Conservation (phyloP, 2,113 vertebrate genomes). For the Cinclus mexicanus region DNA sequence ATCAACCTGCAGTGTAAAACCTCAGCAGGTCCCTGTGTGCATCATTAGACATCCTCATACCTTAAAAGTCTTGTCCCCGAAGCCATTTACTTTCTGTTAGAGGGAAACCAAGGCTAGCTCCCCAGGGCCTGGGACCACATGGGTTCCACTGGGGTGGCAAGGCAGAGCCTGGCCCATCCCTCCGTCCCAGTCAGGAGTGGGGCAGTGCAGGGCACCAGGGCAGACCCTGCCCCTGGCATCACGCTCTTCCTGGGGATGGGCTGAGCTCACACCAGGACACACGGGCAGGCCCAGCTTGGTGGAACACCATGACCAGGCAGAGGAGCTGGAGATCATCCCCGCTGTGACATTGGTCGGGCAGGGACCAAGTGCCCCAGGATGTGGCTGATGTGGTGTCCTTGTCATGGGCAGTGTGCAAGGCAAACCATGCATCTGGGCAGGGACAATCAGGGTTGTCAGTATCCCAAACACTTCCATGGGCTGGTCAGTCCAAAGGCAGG, state of each 20-base stretch:
- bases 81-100: not conserved
- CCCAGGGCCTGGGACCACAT: accelerated
- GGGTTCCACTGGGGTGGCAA: not conserved
- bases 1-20: not conserved
- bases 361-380: accelerated
- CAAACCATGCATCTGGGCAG: accelerated
- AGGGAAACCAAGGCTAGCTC: not conserved
- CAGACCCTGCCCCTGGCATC: not conserved
- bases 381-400: not conserved
- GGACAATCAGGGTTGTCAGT: not conserved
- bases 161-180: not conserved
- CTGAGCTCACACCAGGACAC: not conserved
- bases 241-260: no score
- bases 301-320: not conserved
- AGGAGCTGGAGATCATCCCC: not conserved
- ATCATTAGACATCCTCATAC: not conserved
- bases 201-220: not conserved
- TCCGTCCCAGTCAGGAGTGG: not conserved
- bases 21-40: not conserved
- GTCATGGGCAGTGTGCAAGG: not conserved
- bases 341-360: accelerated
- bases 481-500: not conserved
- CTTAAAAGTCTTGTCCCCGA: not conserved
- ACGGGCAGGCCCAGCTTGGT: no score
- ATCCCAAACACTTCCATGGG: no score